These are phyloP conservation scores for Saguinus midas DNA, from an alignment of 2,113 vertebrate genomes.

Conservation along the genomic window DNA sequence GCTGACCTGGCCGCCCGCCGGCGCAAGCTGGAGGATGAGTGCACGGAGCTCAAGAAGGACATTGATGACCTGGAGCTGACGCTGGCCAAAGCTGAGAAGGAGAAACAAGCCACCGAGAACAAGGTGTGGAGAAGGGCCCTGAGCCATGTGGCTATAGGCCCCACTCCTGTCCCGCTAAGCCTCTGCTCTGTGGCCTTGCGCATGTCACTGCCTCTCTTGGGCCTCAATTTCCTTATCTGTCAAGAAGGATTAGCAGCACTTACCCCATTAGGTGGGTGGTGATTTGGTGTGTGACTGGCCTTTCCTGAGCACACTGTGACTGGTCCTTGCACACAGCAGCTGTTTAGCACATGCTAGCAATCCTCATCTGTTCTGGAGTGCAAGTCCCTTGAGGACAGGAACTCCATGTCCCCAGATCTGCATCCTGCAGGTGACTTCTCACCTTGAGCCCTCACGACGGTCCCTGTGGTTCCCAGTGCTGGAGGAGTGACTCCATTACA, in stretches of 20 bases:
- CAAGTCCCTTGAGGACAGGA: background rate
- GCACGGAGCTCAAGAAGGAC: constrained; percentile 94
- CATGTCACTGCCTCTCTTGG: background rate
- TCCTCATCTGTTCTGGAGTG: background rate
- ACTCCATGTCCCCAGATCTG: background rate
- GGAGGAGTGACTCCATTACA: background rate
- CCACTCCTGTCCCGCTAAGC: background rate
- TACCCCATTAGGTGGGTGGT: background rate
- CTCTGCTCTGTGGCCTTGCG: background rate
- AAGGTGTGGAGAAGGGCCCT: constrained; percentile 83
- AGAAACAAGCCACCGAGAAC: constrained; percentile 96
- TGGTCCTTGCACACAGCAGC: accelerated
- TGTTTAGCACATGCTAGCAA: background rate
- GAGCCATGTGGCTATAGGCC: background rate
- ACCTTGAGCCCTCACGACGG: accelerated
- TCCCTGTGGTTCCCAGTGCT: background rate
- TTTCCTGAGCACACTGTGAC: background rate
- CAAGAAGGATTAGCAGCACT: background rate
- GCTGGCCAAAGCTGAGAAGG: constrained; percentile 95
- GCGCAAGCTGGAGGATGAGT: constrained; percentile 94
- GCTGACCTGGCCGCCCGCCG: constrained; percentile 89
- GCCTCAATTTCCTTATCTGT: background rate
- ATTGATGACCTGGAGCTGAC: constrained; percentile 95
- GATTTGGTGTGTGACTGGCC: background rate
- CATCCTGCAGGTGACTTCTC: background rate